Conservation (phyloP, 2,888 invertebrate genomes). For the Nezara viridula region DNA sequence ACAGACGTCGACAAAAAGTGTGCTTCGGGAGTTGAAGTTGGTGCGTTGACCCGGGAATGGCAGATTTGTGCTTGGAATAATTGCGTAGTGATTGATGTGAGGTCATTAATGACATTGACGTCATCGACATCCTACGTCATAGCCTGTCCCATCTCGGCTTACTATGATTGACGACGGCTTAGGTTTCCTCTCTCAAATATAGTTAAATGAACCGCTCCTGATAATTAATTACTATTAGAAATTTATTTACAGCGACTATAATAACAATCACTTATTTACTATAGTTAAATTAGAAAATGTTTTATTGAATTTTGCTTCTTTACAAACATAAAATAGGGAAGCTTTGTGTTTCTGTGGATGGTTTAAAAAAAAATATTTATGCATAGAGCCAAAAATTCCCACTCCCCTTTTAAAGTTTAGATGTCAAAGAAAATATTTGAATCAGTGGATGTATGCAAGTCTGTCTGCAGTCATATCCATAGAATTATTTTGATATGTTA, state of each 20-base stretch:
- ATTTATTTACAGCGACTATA: background rate
- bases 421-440: no score
- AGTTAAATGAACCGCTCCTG: background rate
- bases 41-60: background rate
- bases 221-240: background rate
- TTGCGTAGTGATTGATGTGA: background rate
- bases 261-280: no score
- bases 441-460: no score
- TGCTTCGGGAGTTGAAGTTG: background rate
- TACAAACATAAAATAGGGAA: no score
- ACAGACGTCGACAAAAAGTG: background rate
- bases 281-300: no score
- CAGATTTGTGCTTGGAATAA: background rate
- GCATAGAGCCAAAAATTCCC: no score
- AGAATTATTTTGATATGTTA: no score
- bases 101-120: slow-evolving; percentile 5
- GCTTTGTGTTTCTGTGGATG: no score
- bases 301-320: no score
- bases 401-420: no score
- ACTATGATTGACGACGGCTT: background rate
- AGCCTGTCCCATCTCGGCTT: background rate
- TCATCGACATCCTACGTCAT: background rate
- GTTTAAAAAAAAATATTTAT: no score
- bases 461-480: no score
- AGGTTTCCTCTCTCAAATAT: background rate